These are phyloP conservation scores for Myrmecobius fasciatus DNA, from an alignment of 2,113 vertebrate genomes.

Conservation along the genomic window DNA sequence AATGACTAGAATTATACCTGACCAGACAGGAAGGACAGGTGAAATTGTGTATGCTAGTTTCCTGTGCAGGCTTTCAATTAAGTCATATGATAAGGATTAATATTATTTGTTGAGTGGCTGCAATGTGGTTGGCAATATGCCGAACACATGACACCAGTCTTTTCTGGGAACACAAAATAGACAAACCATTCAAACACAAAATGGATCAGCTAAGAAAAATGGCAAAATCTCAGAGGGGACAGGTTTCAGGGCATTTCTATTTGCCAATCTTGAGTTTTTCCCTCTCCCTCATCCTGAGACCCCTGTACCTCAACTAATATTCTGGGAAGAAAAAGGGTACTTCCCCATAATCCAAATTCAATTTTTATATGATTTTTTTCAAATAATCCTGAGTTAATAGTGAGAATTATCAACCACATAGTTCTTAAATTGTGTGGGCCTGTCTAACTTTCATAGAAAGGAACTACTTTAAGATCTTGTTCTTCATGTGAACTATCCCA, in stretches of 20 bases:
- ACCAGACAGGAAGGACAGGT: slow-evolving; percentile 47
- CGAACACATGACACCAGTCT: slow-evolving; percentile 39
- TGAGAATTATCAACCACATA: background rate
- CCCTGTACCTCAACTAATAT: background rate
- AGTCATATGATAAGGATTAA: slow-evolving; percentile 71
- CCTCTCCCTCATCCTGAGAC: background rate
- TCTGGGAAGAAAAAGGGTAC: background rate
- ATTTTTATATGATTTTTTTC: background rate
- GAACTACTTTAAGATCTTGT: background rate
- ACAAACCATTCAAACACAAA: slow-evolving; percentile 37
- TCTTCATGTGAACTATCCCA: background rate
- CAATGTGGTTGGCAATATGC: slow-evolving; percentile 29
- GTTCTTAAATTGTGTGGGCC: background rate
- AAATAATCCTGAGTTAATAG: background rate
- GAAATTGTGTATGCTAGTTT: slow-evolving; percentile 51
- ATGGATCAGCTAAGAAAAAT: slow-evolving; percentile 13
- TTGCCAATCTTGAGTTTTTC: background rate
- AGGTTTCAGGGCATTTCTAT: background rate
- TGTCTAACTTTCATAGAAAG: background rate
- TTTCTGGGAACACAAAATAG: slow-evolving; percentile 35
- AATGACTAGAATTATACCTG: slow-evolving; percentile 8
- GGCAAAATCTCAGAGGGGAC: slow-evolving; percentile 43
- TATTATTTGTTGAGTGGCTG: slow-evolving; percentile 68
- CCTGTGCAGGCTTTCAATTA: slow-evolving; percentile 47
- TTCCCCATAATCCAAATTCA: background rate